phyloP scores from a whole-genome alignment of 2,888 invertebrate genomes.

The Papilio protenor region DNA sequence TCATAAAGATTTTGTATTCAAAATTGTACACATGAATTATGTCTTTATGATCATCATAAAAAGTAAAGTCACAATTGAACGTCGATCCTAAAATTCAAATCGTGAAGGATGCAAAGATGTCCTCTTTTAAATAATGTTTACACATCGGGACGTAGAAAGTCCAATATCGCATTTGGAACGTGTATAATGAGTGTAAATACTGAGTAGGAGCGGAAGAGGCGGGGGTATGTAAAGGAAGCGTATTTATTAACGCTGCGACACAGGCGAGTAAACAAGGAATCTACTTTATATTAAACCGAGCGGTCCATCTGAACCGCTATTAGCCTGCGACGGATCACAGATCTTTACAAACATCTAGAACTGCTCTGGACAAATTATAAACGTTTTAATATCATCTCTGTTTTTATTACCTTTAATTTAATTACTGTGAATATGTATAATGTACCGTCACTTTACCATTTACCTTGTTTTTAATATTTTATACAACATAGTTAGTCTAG shows the following conservation, averaged over 20 bases:
- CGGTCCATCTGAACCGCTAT: slow-evolving; percentile 69
- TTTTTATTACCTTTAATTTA: neutral
- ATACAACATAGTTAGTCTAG: neutral
- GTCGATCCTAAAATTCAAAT: neutral
- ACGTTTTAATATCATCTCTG: neutral
- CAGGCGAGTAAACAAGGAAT: slow-evolving; percentile 71
- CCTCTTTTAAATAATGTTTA: slow-evolving; percentile 15
- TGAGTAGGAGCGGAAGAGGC: slow-evolving; percentile 63
- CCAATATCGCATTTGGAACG: slow-evolving; percentile 54
- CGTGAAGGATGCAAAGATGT: neutral
- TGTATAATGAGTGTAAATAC: slow-evolving; percentile 66
- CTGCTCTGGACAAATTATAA: slow-evolving; percentile 38
- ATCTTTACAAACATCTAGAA: slow-evolving; percentile 45
- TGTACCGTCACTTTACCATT: no score
- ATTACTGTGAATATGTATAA: neutral
- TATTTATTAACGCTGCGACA: slow-evolving; percentile 76
- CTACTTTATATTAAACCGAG: slow-evolving; percentile 78
- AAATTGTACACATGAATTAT: no score
- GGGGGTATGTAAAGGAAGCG: slow-evolving; percentile 62
- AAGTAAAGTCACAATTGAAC: neutral
- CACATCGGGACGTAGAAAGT: slow-evolving; percentile 45
- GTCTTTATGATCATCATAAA: neutral
- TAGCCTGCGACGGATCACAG: slow-evolving; percentile 56
- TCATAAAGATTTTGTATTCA: no score
- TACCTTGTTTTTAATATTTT: neutral